phyloP scores from a whole-genome alignment of 1,140 invertebrate genomes.

The Monomorium pharaonis region DNA sequence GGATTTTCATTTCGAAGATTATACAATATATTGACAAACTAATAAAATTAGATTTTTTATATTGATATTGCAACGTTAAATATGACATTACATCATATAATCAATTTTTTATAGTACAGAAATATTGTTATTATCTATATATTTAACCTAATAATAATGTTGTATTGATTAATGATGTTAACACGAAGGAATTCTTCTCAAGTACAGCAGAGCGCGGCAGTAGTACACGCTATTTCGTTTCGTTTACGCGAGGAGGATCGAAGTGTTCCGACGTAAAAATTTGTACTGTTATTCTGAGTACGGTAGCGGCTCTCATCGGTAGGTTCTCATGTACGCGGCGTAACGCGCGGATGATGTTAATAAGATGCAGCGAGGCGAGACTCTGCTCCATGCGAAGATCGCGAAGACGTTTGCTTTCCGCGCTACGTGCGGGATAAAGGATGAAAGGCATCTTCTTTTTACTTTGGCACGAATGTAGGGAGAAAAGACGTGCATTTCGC shows the following conservation, averaged over 20 bases:
- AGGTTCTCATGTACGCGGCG: constrained; percentile 33
- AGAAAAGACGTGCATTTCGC: not conserved
- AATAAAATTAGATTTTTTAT: too few species aligned
- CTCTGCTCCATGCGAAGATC: constrained; percentile 34
- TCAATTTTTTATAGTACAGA: too few species aligned
- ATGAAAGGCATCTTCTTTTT: constrained; percentile 14
- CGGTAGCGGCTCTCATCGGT: constrained; percentile 26
- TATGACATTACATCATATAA: too few species aligned
- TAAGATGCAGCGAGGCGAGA: constrained; percentile 56
- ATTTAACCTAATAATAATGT: too few species aligned
- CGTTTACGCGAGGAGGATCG: constrained; percentile 5
- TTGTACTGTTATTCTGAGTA: constrained; percentile 41
- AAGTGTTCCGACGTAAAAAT: constrained; percentile 38
- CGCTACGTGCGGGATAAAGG: constrained; percentile 5
- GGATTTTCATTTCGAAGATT: too few species aligned
- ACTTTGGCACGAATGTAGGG: not conserved
- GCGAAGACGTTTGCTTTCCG: constrained; percentile 37
- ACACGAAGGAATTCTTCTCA: not conserved
- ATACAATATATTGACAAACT: too few species aligned
- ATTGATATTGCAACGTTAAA: too few species aligned
- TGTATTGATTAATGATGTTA: not conserved
- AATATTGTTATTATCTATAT: too few species aligned
- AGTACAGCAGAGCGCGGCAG: not conserved
- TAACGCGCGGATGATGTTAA: constrained; percentile 52
- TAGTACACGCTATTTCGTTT: not conserved